Evolutionary conservation across 1,140 invertebrate genomes (phyloP).

Genomic region (Tetramorium parvispinum): DNA sequence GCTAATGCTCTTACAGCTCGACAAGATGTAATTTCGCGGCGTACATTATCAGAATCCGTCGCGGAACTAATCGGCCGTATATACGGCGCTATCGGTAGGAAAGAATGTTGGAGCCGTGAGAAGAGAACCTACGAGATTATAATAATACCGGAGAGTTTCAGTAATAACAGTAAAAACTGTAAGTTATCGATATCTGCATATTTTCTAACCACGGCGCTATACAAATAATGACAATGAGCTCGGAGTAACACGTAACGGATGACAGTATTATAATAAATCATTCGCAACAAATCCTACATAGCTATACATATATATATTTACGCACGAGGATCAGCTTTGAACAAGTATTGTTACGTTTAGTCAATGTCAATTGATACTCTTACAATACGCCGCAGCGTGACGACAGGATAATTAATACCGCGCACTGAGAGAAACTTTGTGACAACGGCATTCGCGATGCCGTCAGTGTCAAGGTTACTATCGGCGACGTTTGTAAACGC

Average conservation of each 20-base stretch:
- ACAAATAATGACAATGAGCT: neutral
- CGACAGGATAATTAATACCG: neutral
- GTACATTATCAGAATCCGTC: constrained; percentile 53
- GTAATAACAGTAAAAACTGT: constrained; percentile 19
- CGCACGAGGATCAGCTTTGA: neutral
- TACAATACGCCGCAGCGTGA: neutral
- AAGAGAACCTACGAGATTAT: constrained; percentile 34
- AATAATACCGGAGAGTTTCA: constrained; percentile 6
- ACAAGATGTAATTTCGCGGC: constrained; percentile 51
- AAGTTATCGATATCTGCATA: neutral
- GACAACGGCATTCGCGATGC: neutral
- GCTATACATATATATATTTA: neutral
- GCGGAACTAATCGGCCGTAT: constrained; percentile 38
- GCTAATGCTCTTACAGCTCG: constrained; percentile 17
- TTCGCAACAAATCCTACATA: neutral
- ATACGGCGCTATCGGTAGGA: constrained; percentile 38
- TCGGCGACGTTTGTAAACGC: constrained; percentile 29
- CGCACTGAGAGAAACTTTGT: neutral
- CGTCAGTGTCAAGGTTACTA: constrained; percentile 46
- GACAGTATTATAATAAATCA: neutral
- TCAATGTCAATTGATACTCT: neutral
- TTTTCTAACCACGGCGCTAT: neutral
- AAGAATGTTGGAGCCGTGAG: constrained; percentile 40
- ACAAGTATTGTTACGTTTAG: neutral
- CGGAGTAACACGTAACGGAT: neutral